Evolutionary conservation across 1,140 invertebrate genomes (phyloP).

Genomic region (Euborellia annulipes): DNA sequence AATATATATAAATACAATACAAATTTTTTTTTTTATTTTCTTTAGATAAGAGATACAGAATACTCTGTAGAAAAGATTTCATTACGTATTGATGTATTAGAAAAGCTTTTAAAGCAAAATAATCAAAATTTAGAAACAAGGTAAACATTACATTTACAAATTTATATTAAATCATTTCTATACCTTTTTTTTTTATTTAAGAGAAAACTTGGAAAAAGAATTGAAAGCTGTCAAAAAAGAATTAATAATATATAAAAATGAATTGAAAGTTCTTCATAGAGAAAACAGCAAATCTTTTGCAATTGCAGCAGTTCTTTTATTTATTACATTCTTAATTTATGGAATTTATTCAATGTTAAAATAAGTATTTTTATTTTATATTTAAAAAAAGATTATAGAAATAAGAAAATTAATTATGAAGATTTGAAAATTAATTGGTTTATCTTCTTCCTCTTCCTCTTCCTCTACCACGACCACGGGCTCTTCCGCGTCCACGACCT

Average conservation of each 20-base stretch:
- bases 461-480: constrained; percentile 41
- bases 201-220: constrained; percentile 12
- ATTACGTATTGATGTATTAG: no score
- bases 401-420: constrained; percentile 27
- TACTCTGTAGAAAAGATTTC: no score
- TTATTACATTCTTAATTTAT: constrained; percentile 16
- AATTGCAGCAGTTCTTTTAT: constrained; percentile 10
- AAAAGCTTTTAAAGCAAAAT: no score
- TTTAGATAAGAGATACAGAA: no score
- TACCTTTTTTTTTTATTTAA: constrained; percentile 10
- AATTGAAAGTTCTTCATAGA: constrained; percentile 11
- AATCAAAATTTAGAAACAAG: no score
- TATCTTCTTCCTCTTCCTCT: constrained; percentile 44
- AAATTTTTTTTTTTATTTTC: no score
- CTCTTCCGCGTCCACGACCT: constrained; percentile 36
- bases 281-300: constrained; percentile 14
- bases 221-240: constrained; percentile 13
- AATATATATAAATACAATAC: no score
- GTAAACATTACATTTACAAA: no score
- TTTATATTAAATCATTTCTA: no score
- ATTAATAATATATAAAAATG: constrained; percentile 11
- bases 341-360: constrained; percentile 14
- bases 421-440: constrained; percentile 30
- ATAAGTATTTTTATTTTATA: constrained; percentile 1
- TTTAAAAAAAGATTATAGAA: background rate